phyloP scores from a whole-genome alignment of 2,797 vertebrate species.

The Myotis planiceps region DNA sequence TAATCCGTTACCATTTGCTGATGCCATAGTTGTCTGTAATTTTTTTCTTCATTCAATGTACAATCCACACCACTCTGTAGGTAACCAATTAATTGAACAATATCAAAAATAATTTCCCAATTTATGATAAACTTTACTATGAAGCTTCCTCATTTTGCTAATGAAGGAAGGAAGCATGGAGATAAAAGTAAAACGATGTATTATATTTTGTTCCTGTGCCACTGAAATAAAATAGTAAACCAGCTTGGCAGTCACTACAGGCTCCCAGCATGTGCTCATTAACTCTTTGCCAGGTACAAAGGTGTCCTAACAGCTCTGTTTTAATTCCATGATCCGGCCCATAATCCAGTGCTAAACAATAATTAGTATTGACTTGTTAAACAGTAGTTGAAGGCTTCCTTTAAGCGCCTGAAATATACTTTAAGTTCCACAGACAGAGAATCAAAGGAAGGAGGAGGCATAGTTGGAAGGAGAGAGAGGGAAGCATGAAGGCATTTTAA shows the following conservation, averaged over 20 bases:
- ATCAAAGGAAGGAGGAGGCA: slow-evolving; percentile 59
- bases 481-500: slow-evolving; percentile 45
- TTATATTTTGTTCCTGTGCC: slow-evolving; percentile 81
- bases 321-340: slow-evolving; percentile 81
- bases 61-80: slow-evolving; percentile 29
- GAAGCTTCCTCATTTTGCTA: slow-evolving; percentile 80
- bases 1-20: slow-evolving; percentile 28
- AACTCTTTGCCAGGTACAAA: slow-evolving; percentile 85
- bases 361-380: slow-evolving; percentile 94
- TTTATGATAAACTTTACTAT: slow-evolving; percentile 76
- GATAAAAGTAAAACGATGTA: slow-evolving; percentile 84
- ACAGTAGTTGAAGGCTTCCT: slow-evolving; percentile 90
- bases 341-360: slow-evolving; percentile 86
- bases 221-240: slow-evolving; percentile 82
- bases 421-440: slow-evolving; percentile 92
- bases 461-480: background rate
- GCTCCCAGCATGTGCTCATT: slow-evolving; percentile 80
- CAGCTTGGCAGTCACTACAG: slow-evolving; percentile 76
- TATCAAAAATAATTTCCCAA: slow-evolving; percentile 65
- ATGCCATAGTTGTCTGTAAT: background rate
- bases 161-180: slow-evolving; percentile 83
- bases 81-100: slow-evolving; percentile 58
- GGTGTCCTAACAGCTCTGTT: slow-evolving; percentile 77
- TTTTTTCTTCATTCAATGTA: background rate
- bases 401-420: slow-evolving; percentile 87